These are phyloP conservation scores for Sphecodes monilicornis DNA, from an alignment of 2,888 invertebrate genomes.

Conservation along the genomic window DNA sequence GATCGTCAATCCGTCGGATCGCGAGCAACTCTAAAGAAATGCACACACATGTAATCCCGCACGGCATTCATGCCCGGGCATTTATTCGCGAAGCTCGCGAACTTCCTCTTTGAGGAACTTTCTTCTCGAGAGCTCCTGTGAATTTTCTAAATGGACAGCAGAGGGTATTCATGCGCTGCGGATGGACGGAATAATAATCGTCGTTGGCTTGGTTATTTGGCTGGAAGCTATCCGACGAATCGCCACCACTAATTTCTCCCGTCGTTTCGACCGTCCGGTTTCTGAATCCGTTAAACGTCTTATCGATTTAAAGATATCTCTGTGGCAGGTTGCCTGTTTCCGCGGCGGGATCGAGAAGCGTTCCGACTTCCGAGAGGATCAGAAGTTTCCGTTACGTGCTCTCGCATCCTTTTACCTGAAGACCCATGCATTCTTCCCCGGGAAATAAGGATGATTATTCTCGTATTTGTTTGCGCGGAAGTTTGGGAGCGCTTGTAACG, in stretches of 20 bases:
- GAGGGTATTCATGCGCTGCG: not conserved
- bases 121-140: not conserved
- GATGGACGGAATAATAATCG: not conserved
- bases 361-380: not conserved
- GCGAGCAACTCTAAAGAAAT: slow-evolving; percentile 27
- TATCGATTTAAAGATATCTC: not conserved
- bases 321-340: not conserved
- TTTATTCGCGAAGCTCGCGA: slow-evolving; percentile 6
- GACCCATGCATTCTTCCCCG: not conserved
- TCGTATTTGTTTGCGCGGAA: slow-evolving; percentile 11
- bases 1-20: no score
- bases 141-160: slow-evolving; percentile 18
- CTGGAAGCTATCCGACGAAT: not conserved
- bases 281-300: not conserved
- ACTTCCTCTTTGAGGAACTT: not conserved
- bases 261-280: not conserved
- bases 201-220: not conserved
- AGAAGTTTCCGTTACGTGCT: not conserved
- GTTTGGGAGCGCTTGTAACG: not conserved
- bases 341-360: not conserved
- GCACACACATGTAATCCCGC: slow-evolving; percentile 6
- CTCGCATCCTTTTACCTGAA: not conserved
- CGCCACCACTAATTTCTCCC: not conserved
- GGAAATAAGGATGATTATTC: slow-evolving; percentile 9
- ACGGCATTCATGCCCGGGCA: not conserved